Conservation (phyloP, 37 sponge, comb jelly and placozoan genomes). For the Chondrilla cf. caribensis region DNA sequence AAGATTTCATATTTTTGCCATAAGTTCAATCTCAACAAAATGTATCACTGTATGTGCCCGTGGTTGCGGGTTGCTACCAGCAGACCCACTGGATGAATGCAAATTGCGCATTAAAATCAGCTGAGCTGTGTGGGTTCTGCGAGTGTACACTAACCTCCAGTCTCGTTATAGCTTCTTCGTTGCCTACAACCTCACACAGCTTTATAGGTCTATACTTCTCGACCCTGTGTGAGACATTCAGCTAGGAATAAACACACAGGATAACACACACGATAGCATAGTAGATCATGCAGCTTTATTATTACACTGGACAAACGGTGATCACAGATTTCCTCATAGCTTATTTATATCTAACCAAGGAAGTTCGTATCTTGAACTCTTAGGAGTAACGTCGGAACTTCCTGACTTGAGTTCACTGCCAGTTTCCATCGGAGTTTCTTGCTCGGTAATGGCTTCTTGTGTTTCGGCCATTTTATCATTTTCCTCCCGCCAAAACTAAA, state of each 20-base stretch:
- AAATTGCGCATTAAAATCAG: not conserved
- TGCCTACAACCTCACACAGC: slow-evolving; percentile 86
- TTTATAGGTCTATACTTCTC: slow-evolving; percentile 93
- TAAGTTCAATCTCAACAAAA: no score
- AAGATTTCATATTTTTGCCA: no score
- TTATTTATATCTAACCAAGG: slow-evolving; percentile 2
- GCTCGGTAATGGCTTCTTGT: no score
- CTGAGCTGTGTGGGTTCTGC: not conserved
- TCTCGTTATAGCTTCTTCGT: slow-evolving; percentile 93
- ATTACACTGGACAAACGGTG: not conserved
- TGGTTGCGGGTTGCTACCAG: not conserved
- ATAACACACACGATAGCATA: no score
- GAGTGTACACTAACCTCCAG: slow-evolving; percentile 45
- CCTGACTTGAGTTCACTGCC: not conserved
- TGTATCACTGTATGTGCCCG: no score
- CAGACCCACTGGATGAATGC: not conserved
- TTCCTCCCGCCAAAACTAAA: not conserved
- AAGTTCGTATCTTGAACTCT: not conserved
- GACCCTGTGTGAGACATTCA: slow-evolving; percentile 70
- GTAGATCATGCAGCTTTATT: not conserved
- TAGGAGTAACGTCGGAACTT: not conserved
- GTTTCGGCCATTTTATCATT: not conserved
- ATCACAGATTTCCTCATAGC: not conserved
- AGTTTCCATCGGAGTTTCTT: slow-evolving; percentile 5
- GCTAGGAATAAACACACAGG: no score